Evolutionary conservation across 2,888 invertebrate genomes (phyloP), one percentile per base, ranked within the genome.

Genomic region (Cosmia pyralina): DNA sequence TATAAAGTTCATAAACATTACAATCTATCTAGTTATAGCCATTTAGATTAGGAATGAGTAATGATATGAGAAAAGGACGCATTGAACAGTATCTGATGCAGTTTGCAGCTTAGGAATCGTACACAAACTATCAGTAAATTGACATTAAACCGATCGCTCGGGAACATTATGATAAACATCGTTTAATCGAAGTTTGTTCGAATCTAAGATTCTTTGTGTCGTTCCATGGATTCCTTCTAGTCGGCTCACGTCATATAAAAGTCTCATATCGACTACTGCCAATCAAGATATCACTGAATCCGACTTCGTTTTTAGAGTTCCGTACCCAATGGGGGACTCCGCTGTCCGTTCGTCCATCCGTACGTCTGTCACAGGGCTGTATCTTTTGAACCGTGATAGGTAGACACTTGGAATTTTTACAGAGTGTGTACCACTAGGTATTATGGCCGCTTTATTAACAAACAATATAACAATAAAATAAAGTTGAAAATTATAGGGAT

Each of bases 41-140:
- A 67, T 72, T 75, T 72, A 72, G 83, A 75, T 83, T 83, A 72
- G 46, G 59, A 81, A 66, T 81, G 83, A 79, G 46, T 79, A 75
- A 71, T 72, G 77, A 55, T 55, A 64, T 64, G 48, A 68, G 68
- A 44, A 66, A 72, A 70, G 67, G 67, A 65, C 17, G 70, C 62
- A 76, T 73, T 57, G 48, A 70, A 74, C 72, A 71, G 62, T 58
- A 62, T 73, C 75, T 75, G 78, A 69, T 69, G 72, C 62, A 72
- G 78, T 81, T 79, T 65, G 41, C 71, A 76, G 64, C 64, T 67
- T 44, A 65, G 70, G 58, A 65, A 70, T 67, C 50, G 65, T 68
- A 69, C 59, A 77, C 73, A 74, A 75, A 52, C 59, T 59, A 73
- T 71, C 72, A 66, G 58, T 80, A 69, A 83, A 81, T 74, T 81